Evolutionary conservation across 2,113 vertebrate genomes (phyloP).

Genomic region (Miniopterus natalensis): DNA sequence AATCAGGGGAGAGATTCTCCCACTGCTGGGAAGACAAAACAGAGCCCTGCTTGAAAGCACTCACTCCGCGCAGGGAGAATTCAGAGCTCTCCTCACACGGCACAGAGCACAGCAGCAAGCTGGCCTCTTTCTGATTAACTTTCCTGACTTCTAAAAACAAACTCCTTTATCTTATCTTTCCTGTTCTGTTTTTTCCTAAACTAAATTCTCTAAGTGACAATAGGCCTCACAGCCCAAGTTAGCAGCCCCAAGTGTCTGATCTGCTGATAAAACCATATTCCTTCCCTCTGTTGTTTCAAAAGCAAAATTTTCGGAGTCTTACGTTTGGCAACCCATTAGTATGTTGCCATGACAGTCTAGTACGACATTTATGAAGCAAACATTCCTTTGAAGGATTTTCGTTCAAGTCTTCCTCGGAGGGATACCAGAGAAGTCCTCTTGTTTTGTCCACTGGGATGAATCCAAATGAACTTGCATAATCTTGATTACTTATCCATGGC

Average conservation of each 20-base stretch:
- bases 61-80: not conserved
- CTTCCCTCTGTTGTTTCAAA: constrained; percentile 25
- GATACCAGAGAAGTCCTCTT: not conserved
- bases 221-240: not conserved
- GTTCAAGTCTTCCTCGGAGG: not conserved
- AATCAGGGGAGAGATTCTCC: not conserved
- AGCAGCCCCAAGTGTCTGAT: not conserved
- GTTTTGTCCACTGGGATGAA: not conserved
- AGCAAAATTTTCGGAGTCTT: not conserved
- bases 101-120: not conserved
- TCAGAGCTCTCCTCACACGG: not conserved
- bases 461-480: not conserved
- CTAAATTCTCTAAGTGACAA: constrained; percentile 51
- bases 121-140: not conserved
- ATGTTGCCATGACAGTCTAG: not conserved
- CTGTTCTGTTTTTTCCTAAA: not conserved
- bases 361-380: not conserved
- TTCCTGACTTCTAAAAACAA: constrained; percentile 17
- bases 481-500: not conserved
- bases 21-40: not conserved
- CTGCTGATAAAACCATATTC: constrained; percentile 14
- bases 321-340: not conserved
- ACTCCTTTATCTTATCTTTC: not conserved
- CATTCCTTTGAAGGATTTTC: not conserved
- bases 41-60: not conserved